Percentiles rank a stretch among this genome's conserved stretches.
phyloP scores from a whole-genome alignment of 2,888 invertebrate genomes.

The Cataglyphis altisquamis region DNA sequence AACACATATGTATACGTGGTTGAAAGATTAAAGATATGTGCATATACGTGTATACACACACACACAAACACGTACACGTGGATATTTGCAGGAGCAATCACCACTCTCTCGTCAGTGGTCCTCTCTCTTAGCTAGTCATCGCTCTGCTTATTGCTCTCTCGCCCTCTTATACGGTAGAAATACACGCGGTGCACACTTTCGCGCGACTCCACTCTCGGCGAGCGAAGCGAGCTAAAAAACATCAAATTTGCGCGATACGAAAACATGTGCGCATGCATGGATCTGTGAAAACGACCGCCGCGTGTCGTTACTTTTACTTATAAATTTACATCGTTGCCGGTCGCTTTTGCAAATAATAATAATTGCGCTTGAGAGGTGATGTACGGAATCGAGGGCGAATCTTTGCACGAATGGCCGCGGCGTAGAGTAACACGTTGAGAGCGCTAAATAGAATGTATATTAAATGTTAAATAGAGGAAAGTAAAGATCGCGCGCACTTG shows the following conservation, averaged over 20 bases:
- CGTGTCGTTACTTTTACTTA: conserved; percentile 42
- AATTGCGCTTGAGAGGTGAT: conserved; percentile 5
- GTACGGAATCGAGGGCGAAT: conserved; percentile 25
- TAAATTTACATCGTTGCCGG: conserved; percentile 43
- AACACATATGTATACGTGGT: neutral
- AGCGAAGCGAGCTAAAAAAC: conserved; percentile 36
- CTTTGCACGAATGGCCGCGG: conserved; percentile 11
- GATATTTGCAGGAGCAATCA: conserved; percentile 16
- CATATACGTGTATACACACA: neutral
- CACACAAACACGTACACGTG: neutral
- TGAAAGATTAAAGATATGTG: conserved; percentile 1
- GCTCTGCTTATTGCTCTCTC: conserved; percentile 37
- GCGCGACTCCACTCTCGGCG: conserved; percentile 34
- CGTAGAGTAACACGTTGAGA: neutral
- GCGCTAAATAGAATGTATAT: conserved; percentile 23
- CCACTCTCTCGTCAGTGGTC: conserved; percentile 18
- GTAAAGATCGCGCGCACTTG: conserved; percentile 15
- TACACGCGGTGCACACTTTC: conserved; percentile 51
- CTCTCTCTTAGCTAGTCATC: conserved; percentile 10
- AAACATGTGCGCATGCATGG: conserved; percentile 2
- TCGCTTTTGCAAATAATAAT: conserved; percentile 30
- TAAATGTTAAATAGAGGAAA: conserved; percentile 44
- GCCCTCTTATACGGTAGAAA: conserved; percentile 60
- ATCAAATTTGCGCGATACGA: conserved; percentile 47
- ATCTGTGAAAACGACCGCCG: conserved; percentile 26